Conservation (phyloP, 2,888 invertebrate genomes). For the Acrocyrtus sp. region DNA sequence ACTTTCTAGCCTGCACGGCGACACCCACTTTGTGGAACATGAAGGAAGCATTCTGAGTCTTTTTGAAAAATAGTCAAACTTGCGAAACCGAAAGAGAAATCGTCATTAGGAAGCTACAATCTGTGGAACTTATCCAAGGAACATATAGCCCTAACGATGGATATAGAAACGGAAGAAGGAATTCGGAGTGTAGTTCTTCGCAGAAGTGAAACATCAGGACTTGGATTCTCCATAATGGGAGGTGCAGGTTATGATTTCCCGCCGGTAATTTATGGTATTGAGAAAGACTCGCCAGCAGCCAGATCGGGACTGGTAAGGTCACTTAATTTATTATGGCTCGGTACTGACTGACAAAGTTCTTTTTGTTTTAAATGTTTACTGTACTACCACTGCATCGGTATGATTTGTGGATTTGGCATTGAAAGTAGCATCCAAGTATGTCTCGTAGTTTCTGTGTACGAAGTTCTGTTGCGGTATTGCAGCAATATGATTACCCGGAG, state of each 20-base stretch:
- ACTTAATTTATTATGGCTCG: background rate
- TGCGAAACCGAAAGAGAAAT: no score
- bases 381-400: background rate
- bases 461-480: no score
- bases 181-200: conserved; percentile 62
- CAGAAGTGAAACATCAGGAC: conserved; percentile 65
- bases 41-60: no score
- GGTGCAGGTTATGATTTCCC: conserved; percentile 83
- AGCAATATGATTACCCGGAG: no score
- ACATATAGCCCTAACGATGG: no score
- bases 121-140: conserved; percentile 69
- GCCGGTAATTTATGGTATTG: conserved; percentile 92
- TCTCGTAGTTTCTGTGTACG: no score
- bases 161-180: conserved; percentile 57
- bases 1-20: no score
- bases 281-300: conserved; percentile 92
- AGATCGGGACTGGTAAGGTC: conserved; percentile 87
- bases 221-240: conserved; percentile 90
- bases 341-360: background rate
- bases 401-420: conserved; percentile 20
- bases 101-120: no score
- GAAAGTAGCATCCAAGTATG: background rate
- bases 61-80: no score
- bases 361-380: background rate
- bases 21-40: no score